Base-by-base conservation (phyloP, 37 sponge, comb jelly and placozoan genomes). In the Eunapius fragilis region DNA sequence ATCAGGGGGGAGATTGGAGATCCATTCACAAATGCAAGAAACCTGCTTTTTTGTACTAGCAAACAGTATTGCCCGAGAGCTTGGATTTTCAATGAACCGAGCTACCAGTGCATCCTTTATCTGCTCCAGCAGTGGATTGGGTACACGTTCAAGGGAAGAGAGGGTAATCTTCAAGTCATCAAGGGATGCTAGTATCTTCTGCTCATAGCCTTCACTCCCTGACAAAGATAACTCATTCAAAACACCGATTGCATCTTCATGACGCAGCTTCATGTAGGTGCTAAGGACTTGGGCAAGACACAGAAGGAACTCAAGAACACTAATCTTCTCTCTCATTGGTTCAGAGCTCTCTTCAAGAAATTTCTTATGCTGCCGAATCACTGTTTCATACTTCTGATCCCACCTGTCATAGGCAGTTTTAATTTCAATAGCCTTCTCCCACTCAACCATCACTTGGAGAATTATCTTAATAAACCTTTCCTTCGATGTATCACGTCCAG, bases 1-100 rank as follows among this genome's bases (percentile, higher is more conserved):
- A 58, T 58, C 58, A 25, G 30, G 72, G 37, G 79, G 84, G 17
- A 50, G 80, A 2, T 22, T 41, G 17, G 30, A 35, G 17, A 87
- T 84, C 92, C 92, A 92, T 0, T 87, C 41, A 7, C 33, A 37
- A n/a, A 92, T 74, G 10, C 75, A 79, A 2, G 14, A n/a, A 11
- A 88, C 83, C 67, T 92, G 88, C 23, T 84, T 82, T 24, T 76
- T 84, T 69, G 84, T 71, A 25, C 85, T 75, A 12, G 87, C 92
- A 87, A 92, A 92, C 24, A 92, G 23, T 2, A 92, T 87, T 33
- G 71, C 92, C 32, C 37, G 68, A 0, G 88, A 87, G 17, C 27
- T 12, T 30, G 80, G 71, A 41, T 41, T 45, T 23, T 50, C 38
- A 25, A 45, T 28, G 35, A 83, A 91, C 26, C 72, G 74, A 3